A percentile compares a stretch with the other conserved stretches of the same genome.
These are phyloP conservation scores for Leptopilina syphax DNA, from an alignment of 2,888 invertebrate species.

Conservation along the genomic window DNA sequence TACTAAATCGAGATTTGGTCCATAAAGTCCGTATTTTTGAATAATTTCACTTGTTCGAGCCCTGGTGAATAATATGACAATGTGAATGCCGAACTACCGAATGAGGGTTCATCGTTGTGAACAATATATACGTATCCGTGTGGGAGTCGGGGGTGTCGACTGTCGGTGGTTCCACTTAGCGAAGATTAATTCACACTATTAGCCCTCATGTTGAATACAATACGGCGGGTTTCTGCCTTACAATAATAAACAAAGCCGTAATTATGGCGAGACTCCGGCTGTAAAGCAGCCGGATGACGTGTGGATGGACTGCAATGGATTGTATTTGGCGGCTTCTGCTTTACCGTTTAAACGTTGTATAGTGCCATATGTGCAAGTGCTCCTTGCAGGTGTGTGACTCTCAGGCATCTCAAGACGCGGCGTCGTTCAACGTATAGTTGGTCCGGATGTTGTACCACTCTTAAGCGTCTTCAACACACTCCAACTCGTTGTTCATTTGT, in stretches of 20 bases:
- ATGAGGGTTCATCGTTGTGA: too few relatives aligned
- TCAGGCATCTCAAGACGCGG: conserved; percentile 30
- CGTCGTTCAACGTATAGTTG: not conserved
- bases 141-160: conserved; percentile 53
- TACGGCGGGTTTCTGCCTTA: conserved; percentile 49
- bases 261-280: conserved; percentile 48
- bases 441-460: conserved; percentile 36
- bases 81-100: too few relatives aligned
- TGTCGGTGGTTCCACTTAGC: conserved; percentile 62
- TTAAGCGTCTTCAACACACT: conserved; percentile 29
- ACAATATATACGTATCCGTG: too few relatives aligned
- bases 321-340: conserved; percentile 35
- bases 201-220: conserved; percentile 54
- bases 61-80: too few relatives aligned
- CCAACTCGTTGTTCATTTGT: conserved; percentile 35
- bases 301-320: conserved; percentile 35
- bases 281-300: conserved; percentile 41
- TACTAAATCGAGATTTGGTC: too few relatives aligned
- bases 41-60: too few relatives aligned
- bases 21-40: too few relatives aligned
- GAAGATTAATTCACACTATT: conserved; percentile 73
- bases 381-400: conserved; percentile 27
- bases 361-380: conserved; percentile 12
- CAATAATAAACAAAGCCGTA: conserved; percentile 59
- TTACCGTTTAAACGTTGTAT: not conserved